A percentile compares a stretch with the other conserved stretches of the same genome.
Evolutionary conservation across 2,888 invertebrate genomes (phyloP).

Genomic region (Drosophila aldrichi): DNA sequence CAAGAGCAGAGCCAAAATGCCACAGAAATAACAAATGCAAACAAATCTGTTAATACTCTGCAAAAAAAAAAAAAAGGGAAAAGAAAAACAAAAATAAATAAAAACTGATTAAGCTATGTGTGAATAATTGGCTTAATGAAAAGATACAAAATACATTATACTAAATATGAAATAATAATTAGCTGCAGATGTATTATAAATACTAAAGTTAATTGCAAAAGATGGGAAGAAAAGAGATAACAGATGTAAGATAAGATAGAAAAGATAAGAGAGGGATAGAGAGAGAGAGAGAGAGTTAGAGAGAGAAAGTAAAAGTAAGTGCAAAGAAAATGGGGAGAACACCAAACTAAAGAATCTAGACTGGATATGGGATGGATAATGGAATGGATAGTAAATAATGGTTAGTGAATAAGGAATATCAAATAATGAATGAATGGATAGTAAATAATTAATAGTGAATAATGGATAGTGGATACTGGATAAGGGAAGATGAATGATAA

Average conservation of each 20-base stretch:
- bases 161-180: constrained; percentile 9
- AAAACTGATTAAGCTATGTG: not conserved
- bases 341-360: too few species aligned
- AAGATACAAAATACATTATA: too few species aligned
- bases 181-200: not conserved
- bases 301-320: not conserved
- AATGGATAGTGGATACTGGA: not conserved
- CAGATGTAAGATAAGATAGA: not conserved
- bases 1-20: constrained; percentile 16
- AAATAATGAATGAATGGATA: not conserved
- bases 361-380: not conserved
- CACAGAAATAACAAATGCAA: constrained; percentile 20
- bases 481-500: too few species aligned
- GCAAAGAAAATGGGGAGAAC: too few species aligned
- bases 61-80: not conserved
- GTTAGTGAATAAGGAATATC: not conserved
- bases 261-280: not conserved
- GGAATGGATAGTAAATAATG: not conserved
- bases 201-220: too few species aligned
- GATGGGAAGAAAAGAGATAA: not conserved
- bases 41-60: constrained; percentile 34
- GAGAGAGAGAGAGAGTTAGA: not conserved
- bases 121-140: constrained; percentile 17
- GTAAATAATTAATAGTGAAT: not conserved
- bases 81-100: not conserved